phyloP scores from a whole-genome alignment of 2,113 vertebrate species.

The Tetrao urogallus region DNA sequence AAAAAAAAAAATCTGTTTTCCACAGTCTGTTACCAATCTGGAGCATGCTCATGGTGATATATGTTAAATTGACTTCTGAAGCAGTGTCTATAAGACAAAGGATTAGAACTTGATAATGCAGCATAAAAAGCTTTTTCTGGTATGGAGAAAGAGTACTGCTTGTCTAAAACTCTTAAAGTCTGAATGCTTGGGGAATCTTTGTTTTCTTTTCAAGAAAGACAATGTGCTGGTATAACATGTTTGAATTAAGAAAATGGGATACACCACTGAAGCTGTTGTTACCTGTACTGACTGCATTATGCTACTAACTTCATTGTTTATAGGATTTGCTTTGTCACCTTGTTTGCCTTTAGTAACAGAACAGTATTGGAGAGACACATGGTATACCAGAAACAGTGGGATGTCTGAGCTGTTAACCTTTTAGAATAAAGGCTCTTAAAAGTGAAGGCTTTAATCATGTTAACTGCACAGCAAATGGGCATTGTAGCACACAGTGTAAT shows the following conservation, averaged over 20 bases:
- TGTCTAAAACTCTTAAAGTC: not conserved
- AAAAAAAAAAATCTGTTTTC: conserved; percentile 13
- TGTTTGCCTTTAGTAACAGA: not conserved
- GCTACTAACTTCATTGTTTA: not conserved
- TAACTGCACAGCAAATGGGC: not conserved
- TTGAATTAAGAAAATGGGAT: not conserved
- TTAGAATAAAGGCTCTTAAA: not conserved
- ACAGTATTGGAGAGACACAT: not conserved
- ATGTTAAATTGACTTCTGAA: not conserved
- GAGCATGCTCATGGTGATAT: not conserved
- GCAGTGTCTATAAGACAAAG: not conserved
- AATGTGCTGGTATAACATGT: not conserved
- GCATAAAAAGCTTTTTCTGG: fast-evolving
- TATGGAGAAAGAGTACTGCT: not conserved
- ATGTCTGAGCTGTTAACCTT: not conserved
- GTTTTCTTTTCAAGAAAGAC: not conserved
- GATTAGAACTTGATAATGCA: not conserved
- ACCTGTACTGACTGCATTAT: not conserved
- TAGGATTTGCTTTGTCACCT: not conserved
- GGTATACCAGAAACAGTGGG: not conserved
- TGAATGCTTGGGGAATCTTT: not conserved
- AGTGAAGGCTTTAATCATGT: not conserved
- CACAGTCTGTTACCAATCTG: not conserved
- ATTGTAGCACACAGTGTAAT: not conserved
- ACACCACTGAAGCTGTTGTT: not conserved